phyloP scores from a whole-genome alignment of 2,113 vertebrate genomes.

The Miniopterus natalensis region DNA sequence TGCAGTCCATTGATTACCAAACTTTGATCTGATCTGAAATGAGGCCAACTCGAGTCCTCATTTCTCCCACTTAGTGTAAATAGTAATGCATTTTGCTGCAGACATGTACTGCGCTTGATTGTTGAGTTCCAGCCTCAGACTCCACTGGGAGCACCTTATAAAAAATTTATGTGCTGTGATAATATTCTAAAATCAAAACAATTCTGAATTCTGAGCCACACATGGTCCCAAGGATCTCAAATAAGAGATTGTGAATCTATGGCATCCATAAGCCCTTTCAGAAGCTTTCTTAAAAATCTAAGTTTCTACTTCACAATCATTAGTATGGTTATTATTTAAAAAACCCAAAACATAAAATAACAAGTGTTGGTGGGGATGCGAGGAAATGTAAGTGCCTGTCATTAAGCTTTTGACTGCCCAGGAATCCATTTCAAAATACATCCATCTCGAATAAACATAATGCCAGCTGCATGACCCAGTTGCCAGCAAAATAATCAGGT shows the following conservation, averaged over 20 bases:
- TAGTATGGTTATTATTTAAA: neutral
- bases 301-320: neutral
- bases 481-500: neutral
- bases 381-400: neutral
- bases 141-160: neutral
- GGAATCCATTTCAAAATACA: neutral
- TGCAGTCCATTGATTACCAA: neutral
- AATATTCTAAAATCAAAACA: constrained; percentile 36
- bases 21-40: constrained; percentile 30
- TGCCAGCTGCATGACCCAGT: neutral
- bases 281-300: neutral
- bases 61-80: constrained; percentile 22
- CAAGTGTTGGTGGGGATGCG: neutral
- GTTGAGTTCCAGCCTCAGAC: neutral
- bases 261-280: neutral
- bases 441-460: neutral
- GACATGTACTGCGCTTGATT: constrained; percentile 43
- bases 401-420: neutral
- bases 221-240: neutral
- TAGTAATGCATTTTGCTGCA: neutral
- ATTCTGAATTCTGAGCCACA: neutral
- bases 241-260: neutral
- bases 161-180: neutral
- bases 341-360: neutral
- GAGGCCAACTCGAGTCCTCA: neutral